A percentile compares a stretch with the other conserved stretches of the same genome.
Conservation (phyloP, 2,797 vertebrate genomes). For the Nasua narica region DNA sequence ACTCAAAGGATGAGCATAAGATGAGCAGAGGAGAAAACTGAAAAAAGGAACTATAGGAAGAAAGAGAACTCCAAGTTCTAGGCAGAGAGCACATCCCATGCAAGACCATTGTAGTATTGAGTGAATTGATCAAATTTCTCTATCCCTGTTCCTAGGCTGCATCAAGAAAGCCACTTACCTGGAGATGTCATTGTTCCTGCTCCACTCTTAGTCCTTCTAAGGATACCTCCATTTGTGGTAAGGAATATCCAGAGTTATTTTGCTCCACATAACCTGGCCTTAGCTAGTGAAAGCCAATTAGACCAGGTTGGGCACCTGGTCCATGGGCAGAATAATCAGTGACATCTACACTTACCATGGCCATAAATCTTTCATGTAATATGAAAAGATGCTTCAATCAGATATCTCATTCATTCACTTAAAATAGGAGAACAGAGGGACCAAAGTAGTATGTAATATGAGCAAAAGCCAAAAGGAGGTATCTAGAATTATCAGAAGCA, state of each 20-base stretch:
- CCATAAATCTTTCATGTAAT: background rate
- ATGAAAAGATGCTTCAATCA: background rate
- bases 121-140: background rate
- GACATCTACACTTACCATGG: background rate
- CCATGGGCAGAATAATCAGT: background rate
- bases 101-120: accelerated
- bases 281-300: background rate
- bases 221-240: no score
- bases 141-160: background rate
- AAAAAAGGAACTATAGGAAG: background rate
- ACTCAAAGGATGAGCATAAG: background rate
- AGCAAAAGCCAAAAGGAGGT: background rate
- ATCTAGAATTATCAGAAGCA: background rate
- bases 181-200: background rate
- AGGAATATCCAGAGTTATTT: background rate
- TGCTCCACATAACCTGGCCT: background rate
- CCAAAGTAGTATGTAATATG: background rate
- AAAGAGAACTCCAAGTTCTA: background rate
- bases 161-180: background rate
- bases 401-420: background rate
- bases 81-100: background rate
- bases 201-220: background rate
- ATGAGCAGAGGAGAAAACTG: background rate
- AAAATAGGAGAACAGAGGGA: background rate
- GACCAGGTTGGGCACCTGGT: background rate